Conservation (phyloP, 2,113 vertebrate species). For the Rhombomys opimus region DNA sequence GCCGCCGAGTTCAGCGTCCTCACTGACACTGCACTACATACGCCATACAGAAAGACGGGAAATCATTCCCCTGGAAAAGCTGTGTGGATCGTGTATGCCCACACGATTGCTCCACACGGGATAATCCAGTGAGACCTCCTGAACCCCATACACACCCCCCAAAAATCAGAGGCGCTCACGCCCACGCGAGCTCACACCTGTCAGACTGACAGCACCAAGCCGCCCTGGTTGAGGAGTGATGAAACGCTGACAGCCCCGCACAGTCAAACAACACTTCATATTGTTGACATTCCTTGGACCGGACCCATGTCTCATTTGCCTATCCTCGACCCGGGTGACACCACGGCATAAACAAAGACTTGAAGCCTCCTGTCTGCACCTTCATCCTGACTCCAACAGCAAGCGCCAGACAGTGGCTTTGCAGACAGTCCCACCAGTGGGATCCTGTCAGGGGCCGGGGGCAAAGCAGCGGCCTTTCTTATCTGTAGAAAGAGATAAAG, state of each 20-base stretch:
- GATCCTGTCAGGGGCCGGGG: background rate
- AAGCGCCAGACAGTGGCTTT: background rate
- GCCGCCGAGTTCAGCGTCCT: background rate
- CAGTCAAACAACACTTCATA: background rate
- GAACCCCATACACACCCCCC: too few relatives aligned
- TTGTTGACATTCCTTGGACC: background rate
- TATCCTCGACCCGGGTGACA: background rate
- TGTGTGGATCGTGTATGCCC: background rate
- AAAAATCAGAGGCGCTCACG: background rate
- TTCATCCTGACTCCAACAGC: background rate
- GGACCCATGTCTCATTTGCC: too few relatives aligned
- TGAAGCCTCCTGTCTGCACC: background rate
- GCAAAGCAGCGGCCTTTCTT: background rate
- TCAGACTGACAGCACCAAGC: background rate
- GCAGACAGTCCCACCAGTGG: background rate
- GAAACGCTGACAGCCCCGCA: background rate
- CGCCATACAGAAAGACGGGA: background rate
- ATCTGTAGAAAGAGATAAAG: slow-evolving; percentile 9
- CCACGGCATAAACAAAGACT: background rate
- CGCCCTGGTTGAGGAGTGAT: background rate
- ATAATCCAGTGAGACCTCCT: background rate
- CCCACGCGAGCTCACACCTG: too few relatives aligned
- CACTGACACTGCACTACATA: background rate
- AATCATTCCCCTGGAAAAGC: background rate
- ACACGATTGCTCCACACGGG: background rate